These are phyloP conservation scores for Lepisosteus oculatus DNA, from an alignment of 2,113 vertebrate genomes.

Conservation along the genomic window DNA sequence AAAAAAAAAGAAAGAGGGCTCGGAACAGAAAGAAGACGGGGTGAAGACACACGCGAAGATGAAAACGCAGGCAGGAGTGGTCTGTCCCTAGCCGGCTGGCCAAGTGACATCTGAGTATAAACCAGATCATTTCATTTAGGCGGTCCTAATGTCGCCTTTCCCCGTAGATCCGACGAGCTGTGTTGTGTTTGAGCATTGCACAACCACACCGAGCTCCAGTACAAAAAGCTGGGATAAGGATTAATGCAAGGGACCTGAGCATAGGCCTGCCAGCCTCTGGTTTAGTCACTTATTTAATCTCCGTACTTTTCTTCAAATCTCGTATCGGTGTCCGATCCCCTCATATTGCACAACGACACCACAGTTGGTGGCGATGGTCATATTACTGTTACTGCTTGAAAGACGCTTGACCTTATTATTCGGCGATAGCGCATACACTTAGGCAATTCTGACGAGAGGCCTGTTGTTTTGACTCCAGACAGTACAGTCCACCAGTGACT, in stretches of 20 bases:
- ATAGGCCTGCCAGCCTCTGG: not conserved
- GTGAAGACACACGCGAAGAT: too few relatives aligned
- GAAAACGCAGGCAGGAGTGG: not conserved
- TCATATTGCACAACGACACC: not conserved
- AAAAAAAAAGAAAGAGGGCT: too few relatives aligned
- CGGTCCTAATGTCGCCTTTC: not conserved
- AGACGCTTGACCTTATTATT: not conserved
- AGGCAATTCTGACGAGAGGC: not conserved
- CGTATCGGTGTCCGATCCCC: not conserved
- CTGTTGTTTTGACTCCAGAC: slow-evolving; percentile 10
- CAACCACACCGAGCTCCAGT: not conserved
- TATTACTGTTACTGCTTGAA: too few relatives aligned
- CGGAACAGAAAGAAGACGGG: too few relatives aligned
- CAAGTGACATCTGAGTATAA: not conserved
- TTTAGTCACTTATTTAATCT: too few relatives aligned
- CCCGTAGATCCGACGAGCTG: not conserved
- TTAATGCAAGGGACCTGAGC: not conserved
- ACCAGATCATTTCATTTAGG: not conserved
- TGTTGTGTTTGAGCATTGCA: not conserved
- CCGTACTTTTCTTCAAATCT: too few relatives aligned
- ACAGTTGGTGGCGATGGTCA: too few relatives aligned
- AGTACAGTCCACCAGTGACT: not conserved
- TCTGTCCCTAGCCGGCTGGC: not conserved
- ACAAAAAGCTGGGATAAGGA: not conserved
- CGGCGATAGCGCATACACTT: not conserved